Base-by-base conservation (phyloP, 2,797 vertebrate species). In the Brachymystax lenok region DNA sequence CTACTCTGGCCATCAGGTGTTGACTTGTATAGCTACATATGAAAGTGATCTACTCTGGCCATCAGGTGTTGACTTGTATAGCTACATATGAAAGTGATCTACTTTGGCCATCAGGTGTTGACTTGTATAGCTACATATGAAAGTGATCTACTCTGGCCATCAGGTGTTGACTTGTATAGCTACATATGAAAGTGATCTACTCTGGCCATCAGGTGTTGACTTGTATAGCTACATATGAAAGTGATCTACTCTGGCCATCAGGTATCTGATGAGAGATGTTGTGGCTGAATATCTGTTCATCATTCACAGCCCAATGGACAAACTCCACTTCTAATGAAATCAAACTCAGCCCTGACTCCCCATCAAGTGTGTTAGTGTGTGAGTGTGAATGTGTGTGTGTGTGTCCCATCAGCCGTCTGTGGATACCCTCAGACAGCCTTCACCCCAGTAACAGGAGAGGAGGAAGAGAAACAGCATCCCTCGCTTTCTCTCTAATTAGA, bases 281-380 rank as follows among this genome's bases (percentile, higher is more conserved):
- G 56, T 59, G 56, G 28, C 35, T 46, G 12, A 21, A 2, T n/a
- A 35, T 69, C 35, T 69, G 68, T 40, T 69, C 68, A 69, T 7
- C 33, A 69, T 69, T 40, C 68, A 21, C 30, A 69, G 84, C 85
- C 88, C 82, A 86, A 86, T 89, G 91, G 90, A 91, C 90, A 91
- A 93, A 91, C 90, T 92, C 88, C 83, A 87, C 89, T 86, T 28
- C 2, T 91, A 92, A 92, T 87, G 87, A 86, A 89, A 93, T 91
- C 91, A 91, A 92, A 90, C 88, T 84, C 82, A 85, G 84, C 81
- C 87, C 84, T 64, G 63, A 59, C n/a, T 19, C 61, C 24, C 8
- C 10, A 83, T 33, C 71, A 56, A 27, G 50, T 52, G 50, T 50
- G n/a, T 71, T 40, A 5, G 33, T 67, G 64, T 69, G 67, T 69